Evolutionary conservation across 1,140 invertebrate genomes (phyloP).

Genomic region (Sitophilus oryzae): DNA sequence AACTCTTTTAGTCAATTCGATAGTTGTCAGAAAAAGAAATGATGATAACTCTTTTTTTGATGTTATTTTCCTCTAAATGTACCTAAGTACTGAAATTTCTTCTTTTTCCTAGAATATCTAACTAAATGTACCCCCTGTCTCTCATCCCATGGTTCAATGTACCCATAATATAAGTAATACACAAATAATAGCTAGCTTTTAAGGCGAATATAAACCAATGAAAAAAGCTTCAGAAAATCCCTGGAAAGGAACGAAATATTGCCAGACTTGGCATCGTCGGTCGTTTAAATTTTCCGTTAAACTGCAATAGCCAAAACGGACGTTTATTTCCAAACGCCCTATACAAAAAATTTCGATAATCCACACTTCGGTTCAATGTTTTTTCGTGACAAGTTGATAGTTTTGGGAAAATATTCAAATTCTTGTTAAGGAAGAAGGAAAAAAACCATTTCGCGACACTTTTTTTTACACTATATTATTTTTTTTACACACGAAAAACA

Average conservation of each 20-base stretch:
- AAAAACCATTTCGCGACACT: slow-evolving; percentile 11
- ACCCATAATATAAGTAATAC: slow-evolving; percentile 1
- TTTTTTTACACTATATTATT: slow-evolving; percentile 2
- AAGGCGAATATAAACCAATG: slow-evolving; percentile 10
- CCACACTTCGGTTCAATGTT: slow-evolving; percentile 40
- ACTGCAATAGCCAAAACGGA: slow-evolving; percentile 44
- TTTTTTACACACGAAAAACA: slow-evolving; percentile 22
- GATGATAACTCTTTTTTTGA: too few relatives aligned
- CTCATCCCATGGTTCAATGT: neutral
- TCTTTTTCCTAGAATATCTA: too few relatives aligned
- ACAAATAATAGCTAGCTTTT: slow-evolving; percentile 8
- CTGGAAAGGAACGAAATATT: slow-evolving; percentile 2
- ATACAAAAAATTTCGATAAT: slow-evolving; percentile 42
- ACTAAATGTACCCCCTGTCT: neutral
- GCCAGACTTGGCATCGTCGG: slow-evolving; percentile 19
- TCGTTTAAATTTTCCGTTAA: slow-evolving; percentile 34
- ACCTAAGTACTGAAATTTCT: too few relatives aligned
- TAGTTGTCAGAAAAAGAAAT: too few relatives aligned
- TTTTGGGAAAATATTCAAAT: slow-evolving; percentile 31
- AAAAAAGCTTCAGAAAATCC: slow-evolving; percentile 25
- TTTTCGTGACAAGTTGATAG: slow-evolving; percentile 23
- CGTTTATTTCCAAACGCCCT: slow-evolving; percentile 27
- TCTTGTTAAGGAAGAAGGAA: slow-evolving; percentile 17
- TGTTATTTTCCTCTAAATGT: too few relatives aligned
- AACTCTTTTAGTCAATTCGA: too few relatives aligned